These are phyloP conservation scores for Lophius americanus DNA, from an alignment of 2,797 vertebrate genomes.

Conservation along the genomic window DNA sequence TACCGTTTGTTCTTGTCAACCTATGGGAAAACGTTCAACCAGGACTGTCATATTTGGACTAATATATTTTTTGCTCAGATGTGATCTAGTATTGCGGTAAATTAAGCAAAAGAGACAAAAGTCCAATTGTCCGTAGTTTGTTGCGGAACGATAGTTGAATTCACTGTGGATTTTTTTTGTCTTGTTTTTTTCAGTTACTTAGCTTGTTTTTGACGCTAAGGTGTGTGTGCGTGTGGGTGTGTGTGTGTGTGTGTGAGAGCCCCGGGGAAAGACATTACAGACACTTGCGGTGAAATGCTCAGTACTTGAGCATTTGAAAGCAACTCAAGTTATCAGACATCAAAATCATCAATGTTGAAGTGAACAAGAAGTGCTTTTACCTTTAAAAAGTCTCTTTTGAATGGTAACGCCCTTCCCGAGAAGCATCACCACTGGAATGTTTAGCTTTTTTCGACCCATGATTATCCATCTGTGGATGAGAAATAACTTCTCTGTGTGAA, in stretches of 20 bases:
- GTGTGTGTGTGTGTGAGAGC: conserved; percentile 13
- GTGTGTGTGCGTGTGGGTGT: conserved; percentile 29
- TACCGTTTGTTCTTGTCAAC: conserved; percentile 78
- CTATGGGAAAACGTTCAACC: conserved; percentile 70
- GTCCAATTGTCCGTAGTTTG: conserved; percentile 22
- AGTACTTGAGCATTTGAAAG: conserved; percentile 7
- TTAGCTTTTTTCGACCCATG: too few species aligned
- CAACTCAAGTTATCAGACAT: too few species aligned
- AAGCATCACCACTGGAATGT: too few species aligned
- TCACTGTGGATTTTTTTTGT: conserved; percentile 19
- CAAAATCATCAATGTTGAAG: too few species aligned
- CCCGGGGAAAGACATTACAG: conserved; percentile 50
- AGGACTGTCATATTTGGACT: conserved; percentile 75
- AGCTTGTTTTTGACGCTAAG: conserved; percentile 17
- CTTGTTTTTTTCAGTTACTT: conserved; percentile 30
- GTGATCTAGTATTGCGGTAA: conserved; percentile 45
- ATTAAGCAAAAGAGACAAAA: conserved; percentile 29
- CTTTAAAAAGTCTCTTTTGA: too few species aligned
- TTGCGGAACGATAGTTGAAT: conserved; percentile 36
- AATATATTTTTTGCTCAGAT: conserved; percentile 65
- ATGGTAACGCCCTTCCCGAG: too few species aligned
- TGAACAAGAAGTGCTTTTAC: too few species aligned
- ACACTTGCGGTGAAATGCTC: conserved; percentile 54
- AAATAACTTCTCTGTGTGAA: too few species aligned
- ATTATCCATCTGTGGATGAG: too few species aligned